Evolutionary conservation across 2,888 invertebrate genomes (phyloP), one percentile per base, ranked within the genome.

Genomic region (Sycophila texana): DNA sequence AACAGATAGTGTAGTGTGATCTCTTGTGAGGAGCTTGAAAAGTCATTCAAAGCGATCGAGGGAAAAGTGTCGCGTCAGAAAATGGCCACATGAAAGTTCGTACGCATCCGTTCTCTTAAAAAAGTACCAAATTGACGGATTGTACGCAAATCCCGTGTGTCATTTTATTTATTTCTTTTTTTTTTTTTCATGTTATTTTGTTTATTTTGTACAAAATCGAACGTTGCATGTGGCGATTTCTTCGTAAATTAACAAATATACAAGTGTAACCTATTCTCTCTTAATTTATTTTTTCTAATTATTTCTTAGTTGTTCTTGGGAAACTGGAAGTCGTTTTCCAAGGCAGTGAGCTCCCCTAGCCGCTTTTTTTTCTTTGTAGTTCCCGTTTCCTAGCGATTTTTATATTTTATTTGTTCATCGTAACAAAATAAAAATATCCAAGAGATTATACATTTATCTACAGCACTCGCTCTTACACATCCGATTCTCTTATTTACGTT

Each of bases 391-490:
- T 39, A 5, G 39, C 39, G 39, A 57, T 55, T 30, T 57, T 39
- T 53, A 55, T 68, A 7, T n/a, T 30, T 67, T 67, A 61, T 72
- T 60, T 47, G 22, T 57, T 26, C 20, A 20, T 74, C 57, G 39
- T 73, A 73, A 73, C 67, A 77, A 72, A 73, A 72, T 73, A 77
- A 77, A 72, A 73, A 67, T 73, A 67, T 73, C 18, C 63, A 72
- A 73, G 72, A 67, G 67, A 65, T 77, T 73, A 77, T 67, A 77
- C 67, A 73, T 77, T 67, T 77, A 73, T 73, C 67, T 77, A 73
- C 77, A 77, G 47, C n/a, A 65, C 63, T 65, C 58, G 63, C 63
- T 66, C 26, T 57, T 66, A 66, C 75, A 61, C 10, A 39, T 60
- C 53, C 60, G 30, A 75, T 67, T 30, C 20, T 53, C 26, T 16